phyloP scores from a whole-genome alignment of 2,113 vertebrate species.

The Callionymus lyra region DNA sequence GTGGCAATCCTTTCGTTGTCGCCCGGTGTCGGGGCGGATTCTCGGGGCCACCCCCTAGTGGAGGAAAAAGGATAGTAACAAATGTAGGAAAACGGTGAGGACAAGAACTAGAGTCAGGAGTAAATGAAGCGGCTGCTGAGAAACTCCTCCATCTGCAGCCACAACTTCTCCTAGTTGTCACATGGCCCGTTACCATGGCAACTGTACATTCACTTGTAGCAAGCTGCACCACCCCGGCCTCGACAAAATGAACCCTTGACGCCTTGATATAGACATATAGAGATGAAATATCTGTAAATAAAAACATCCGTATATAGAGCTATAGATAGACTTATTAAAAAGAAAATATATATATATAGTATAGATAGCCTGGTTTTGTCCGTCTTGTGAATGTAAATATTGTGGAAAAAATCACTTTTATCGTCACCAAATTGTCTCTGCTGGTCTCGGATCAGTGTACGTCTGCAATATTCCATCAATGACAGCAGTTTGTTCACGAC shows the following conservation, averaged over 20 bases:
- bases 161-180: slow-evolving; percentile 14
- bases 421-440: neutral
- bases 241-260: slow-evolving; percentile 12
- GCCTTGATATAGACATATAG: slow-evolving; percentile 16
- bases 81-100: neutral
- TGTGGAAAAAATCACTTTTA: slow-evolving; percentile 2
- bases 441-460: slow-evolving; percentile 24
- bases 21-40: too few relatives aligned
- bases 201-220: slow-evolving; percentile 17
- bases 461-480: too few relatives aligned
- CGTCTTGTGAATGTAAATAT: slow-evolving; percentile 43
- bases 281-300: slow-evolving; percentile 16
- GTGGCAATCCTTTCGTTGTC: too few relatives aligned
- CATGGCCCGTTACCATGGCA: slow-evolving; percentile 21
- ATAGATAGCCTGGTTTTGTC: slow-evolving; percentile 34
- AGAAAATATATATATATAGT: slow-evolving; percentile 19
- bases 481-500: too few relatives aligned
- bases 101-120: slow-evolving; percentile 27
- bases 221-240: slow-evolving; percentile 5
- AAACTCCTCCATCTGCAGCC: slow-evolving; percentile 42
- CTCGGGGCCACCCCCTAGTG: too few relatives aligned
- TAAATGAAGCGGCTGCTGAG: slow-evolving; percentile 54
- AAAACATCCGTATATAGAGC: neutral
- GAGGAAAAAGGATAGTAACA: neutral
- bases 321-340: too few relatives aligned